phyloP scores from a whole-genome alignment of 2,797 vertebrate species.

The Apogon hyalosoma region DNA sequence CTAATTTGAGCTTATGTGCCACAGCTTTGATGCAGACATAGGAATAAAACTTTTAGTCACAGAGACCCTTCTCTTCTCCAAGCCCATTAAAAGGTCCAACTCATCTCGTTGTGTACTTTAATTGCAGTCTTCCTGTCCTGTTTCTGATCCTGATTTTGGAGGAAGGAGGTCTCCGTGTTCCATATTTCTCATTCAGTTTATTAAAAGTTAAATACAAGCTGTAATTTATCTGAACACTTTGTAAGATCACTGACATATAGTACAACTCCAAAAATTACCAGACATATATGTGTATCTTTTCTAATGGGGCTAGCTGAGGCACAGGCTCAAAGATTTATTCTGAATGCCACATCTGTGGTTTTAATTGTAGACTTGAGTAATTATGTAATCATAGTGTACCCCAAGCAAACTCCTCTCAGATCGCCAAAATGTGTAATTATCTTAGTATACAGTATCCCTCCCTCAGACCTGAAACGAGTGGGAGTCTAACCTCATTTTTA shows the following conservation, averaged over 20 bases:
- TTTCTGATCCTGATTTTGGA: conserved; percentile 60
- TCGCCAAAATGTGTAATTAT: conserved; percentile 61
- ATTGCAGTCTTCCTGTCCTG: conserved; percentile 62
- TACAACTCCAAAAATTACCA: neutral
- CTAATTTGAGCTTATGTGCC: conserved; percentile 76
- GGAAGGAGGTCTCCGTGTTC: conserved; percentile 23
- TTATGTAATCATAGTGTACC: conserved; percentile 61
- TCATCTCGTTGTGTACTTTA: conserved; percentile 65
- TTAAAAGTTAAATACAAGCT: conserved; percentile 57
- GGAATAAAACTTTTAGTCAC: conserved; percentile 76
- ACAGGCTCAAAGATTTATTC: neutral
- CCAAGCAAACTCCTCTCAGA: conserved; percentile 50
- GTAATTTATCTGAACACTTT: conserved; percentile 17
- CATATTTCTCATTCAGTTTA: conserved; percentile 46
- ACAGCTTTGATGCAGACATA: conserved; percentile 74
- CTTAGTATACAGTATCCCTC: conserved; percentile 41
- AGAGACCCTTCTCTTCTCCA: conserved; percentile 52
- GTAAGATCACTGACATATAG: conserved; percentile 25
- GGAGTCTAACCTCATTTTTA: conserved; percentile 41
- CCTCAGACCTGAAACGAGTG: conserved; percentile 40
- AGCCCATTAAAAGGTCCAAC: conserved; percentile 65
- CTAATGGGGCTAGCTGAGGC: neutral
- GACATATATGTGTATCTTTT: neutral
- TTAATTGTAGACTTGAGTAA: conserved; percentile 66
- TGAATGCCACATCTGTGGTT: conserved; percentile 48